Percentiles rank a stretch among this genome's conserved stretches.
Conservation (phyloP, 2,797 vertebrate genomes). For the Darevskia mixta region DNA sequence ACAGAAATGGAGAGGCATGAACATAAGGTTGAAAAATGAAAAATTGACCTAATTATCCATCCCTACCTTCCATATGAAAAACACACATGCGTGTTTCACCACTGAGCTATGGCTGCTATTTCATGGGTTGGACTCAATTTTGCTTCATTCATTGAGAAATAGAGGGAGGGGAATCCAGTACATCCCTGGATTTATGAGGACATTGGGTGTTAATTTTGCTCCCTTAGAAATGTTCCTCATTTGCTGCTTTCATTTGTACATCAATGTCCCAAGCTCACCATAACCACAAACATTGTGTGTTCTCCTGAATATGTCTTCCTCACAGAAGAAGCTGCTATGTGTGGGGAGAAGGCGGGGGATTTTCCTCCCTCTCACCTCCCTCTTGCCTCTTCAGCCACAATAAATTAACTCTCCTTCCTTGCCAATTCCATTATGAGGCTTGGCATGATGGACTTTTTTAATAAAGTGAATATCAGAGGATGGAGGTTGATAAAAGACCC, state of each 20-base stretch:
- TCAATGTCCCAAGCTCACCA: background rate
- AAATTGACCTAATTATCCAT: too few relatives aligned
- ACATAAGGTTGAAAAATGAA: too few relatives aligned
- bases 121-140: background rate
- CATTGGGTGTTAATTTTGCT: background rate
- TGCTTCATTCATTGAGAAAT: background rate
- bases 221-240: background rate
- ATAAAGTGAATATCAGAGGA: conserved; percentile 59
- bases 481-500: conserved; percentile 64
- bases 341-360: background rate
- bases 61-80: background rate
- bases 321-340: too few relatives aligned
- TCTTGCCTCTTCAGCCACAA: conserved; percentile 29
- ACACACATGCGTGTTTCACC: background rate
- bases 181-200: background rate
- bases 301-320: conserved; percentile 14
- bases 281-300: background rate
- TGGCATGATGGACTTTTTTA: conserved; percentile 59
- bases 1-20: too few relatives aligned
- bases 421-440: conserved; percentile 57
- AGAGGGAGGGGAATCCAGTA: background rate
- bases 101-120: background rate
- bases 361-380: conserved; percentile 1
- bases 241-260: conserved; percentile 21
- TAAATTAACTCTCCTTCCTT: conserved; percentile 53